Conservation (phyloP, 2,888 invertebrate genomes). For the Syritta pipiens region DNA sequence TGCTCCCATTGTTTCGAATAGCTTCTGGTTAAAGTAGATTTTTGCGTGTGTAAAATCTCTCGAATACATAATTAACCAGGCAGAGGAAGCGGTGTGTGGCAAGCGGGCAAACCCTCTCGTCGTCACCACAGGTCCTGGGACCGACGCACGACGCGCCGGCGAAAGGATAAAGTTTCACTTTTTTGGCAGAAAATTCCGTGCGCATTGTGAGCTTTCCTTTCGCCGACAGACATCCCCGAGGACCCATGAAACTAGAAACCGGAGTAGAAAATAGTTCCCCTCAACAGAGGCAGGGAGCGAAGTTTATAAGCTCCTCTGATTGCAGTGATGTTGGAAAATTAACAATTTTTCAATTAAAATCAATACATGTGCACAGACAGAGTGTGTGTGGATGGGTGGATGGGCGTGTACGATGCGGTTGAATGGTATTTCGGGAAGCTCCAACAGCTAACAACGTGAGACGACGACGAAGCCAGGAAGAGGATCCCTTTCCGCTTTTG, state of each 20-base stretch:
- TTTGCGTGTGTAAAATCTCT: constrained; percentile 33
- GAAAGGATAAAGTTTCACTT: constrained; percentile 22
- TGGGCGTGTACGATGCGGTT: constrained; percentile 10
- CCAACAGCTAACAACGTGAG: constrained; percentile 17
- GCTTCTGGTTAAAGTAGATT: constrained; percentile 14
- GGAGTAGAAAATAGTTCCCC: constrained; percentile 9
- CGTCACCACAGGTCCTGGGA: no score
- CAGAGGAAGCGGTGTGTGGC: constrained; percentile 9
- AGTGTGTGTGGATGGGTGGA: background rate
- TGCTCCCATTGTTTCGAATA: constrained; percentile 21
- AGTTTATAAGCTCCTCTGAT: constrained; percentile 32
- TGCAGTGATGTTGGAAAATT: constrained; percentile 75
- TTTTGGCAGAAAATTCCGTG: constrained; percentile 14
- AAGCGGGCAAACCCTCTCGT: background rate
- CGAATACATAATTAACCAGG: constrained; percentile 30
- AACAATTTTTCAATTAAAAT: constrained; percentile 80
- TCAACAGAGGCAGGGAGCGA: no score
- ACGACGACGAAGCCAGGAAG: background rate
- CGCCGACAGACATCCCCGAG: background rate
- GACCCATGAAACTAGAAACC: background rate
- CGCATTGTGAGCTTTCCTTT: background rate
- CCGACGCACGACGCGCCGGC: no score
- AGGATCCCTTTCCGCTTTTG: constrained; percentile 19
- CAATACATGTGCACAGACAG: constrained; percentile 74
- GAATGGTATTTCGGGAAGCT: constrained; percentile 15